Conservation (phyloP, 2,888 invertebrate species). For the Drosophila nigricruria region DNA sequence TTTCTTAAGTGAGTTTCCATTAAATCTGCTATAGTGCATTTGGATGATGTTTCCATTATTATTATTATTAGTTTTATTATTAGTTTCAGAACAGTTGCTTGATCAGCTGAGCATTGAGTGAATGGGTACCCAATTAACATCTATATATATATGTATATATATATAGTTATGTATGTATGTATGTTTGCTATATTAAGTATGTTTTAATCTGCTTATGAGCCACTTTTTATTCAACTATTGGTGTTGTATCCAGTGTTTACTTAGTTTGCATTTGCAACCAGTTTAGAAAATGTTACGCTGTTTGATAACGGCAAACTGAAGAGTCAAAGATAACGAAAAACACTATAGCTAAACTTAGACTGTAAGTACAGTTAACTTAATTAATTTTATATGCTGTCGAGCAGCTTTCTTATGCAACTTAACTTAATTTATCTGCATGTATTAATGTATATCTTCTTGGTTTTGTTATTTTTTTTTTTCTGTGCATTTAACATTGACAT, state of each 20-base stretch:
- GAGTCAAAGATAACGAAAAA: not conserved
- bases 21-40: constrained; percentile 15
- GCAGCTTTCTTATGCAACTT: constrained; percentile 15
- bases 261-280: constrained; percentile 43
- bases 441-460: not conserved
- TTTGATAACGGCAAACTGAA: constrained; percentile 42
- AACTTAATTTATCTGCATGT: constrained; percentile 5
- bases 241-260: constrained; percentile 56
- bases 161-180: not conserved
- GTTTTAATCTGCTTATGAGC: constrained; percentile 11
- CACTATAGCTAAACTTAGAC: constrained; percentile 21
- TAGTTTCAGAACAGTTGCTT: not conserved
- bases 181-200: constrained; percentile 12
- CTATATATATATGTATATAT: not conserved
- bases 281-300: constrained; percentile 60
- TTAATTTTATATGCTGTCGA: constrained; percentile 18
- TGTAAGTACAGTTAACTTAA: constrained; percentile 12
- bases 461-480: not conserved
- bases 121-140: constrained; percentile 16
- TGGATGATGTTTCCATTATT: not conserved
- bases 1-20: not conserved
- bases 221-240: constrained; percentile 38
- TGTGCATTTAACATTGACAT: constrained; percentile 8
- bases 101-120: not conserved
- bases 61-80: not conserved